A percentile compares a stretch with the other conserved stretches of the same genome.
Conservation (phyloP, 1,140 invertebrate species). For the Drosophila nannoptera region DNA sequence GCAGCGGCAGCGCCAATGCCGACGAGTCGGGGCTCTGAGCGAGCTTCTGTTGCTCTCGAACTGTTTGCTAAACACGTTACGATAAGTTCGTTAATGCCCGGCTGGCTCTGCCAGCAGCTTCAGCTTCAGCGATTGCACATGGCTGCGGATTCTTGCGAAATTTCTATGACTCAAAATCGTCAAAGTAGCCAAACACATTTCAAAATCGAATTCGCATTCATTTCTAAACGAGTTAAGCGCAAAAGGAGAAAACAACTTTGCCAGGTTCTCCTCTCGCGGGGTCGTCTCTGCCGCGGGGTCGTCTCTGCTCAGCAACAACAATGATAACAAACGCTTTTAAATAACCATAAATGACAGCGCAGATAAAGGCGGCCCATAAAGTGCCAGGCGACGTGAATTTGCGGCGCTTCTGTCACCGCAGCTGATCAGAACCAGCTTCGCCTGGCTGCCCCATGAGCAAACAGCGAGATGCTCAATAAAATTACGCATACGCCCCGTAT, state of each 20-base stretch:
- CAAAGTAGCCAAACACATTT: conserved; percentile 46
- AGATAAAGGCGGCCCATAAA: conserved; percentile 52
- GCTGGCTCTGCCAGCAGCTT: background rate
- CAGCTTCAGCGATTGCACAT: conserved; percentile 11
- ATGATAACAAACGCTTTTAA: conserved; percentile 63
- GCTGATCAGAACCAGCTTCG: conserved; percentile 37
- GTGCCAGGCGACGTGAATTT: conserved; percentile 31
- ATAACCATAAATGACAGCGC: conserved; percentile 49
- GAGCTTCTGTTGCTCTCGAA: conserved; percentile 54
- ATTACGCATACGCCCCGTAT: conserved; percentile 60
- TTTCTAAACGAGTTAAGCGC: conserved; percentile 55
- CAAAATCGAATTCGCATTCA: conserved; percentile 70
- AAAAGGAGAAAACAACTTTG: conserved; percentile 52
- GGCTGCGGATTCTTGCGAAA: conserved; percentile 51
- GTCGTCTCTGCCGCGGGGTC: background rate
- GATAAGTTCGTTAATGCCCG: conserved; percentile 12
- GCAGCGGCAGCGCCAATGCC: conserved; percentile 42
- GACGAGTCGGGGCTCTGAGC: conserved; percentile 27
- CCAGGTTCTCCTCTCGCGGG: too few species aligned
- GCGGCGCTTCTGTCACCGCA: conserved; percentile 27
- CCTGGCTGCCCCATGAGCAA: conserved; percentile 12
- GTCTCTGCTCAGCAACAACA: conserved; percentile 29
- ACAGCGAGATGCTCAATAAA: conserved; percentile 32
- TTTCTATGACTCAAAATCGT: conserved; percentile 64
- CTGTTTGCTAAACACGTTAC: conserved; percentile 60